These are phyloP conservation scores for Cremastinae sp. DNA, from an alignment of 2,888 invertebrate genomes.

Conservation along the genomic window DNA sequence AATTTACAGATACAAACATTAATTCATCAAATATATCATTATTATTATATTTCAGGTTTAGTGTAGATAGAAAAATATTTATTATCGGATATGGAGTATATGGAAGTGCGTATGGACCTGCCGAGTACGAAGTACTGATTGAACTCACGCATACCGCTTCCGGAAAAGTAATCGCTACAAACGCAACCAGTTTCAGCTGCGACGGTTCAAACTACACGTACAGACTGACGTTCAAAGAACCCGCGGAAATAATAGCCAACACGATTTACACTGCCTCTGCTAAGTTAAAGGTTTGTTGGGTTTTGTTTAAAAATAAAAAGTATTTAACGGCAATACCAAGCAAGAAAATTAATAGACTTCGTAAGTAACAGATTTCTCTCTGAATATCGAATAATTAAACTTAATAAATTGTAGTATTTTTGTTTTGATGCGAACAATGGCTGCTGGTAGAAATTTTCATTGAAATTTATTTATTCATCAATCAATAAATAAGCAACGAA, in stretches of 20 bases:
- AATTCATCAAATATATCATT: too few species aligned
- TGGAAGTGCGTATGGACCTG: slow-evolving; percentile 89
- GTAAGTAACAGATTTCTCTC: too few species aligned
- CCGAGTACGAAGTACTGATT: slow-evolving; percentile 89
- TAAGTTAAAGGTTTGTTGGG: slow-evolving; percentile 85
- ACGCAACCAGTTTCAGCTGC: slow-evolving; percentile 88
- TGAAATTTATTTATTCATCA: too few species aligned
- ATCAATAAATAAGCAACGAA: too few species aligned
- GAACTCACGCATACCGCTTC: slow-evolving; percentile 89
- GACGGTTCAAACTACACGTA: slow-evolving; percentile 90
- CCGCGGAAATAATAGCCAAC: slow-evolving; percentile 89
- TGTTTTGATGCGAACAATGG: too few species aligned
- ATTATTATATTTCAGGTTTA: slow-evolving; percentile 83
- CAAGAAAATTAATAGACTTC: too few species aligned
- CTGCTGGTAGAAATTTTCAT: too few species aligned
- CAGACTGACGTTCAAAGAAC: slow-evolving; percentile 91
- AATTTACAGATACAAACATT: too few species aligned
- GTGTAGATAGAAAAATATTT: slow-evolving; percentile 89
- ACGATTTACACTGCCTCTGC: slow-evolving; percentile 91
- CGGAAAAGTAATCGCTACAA: slow-evolving; percentile 87
- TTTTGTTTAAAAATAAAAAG: too few species aligned
- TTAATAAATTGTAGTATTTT: too few species aligned
- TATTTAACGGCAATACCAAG: too few species aligned
- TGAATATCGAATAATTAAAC: too few species aligned
- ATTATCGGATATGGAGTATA: slow-evolving; percentile 92